Conservation (phyloP, 2,888 invertebrate species). For the Euplagia quadripunctaria region DNA sequence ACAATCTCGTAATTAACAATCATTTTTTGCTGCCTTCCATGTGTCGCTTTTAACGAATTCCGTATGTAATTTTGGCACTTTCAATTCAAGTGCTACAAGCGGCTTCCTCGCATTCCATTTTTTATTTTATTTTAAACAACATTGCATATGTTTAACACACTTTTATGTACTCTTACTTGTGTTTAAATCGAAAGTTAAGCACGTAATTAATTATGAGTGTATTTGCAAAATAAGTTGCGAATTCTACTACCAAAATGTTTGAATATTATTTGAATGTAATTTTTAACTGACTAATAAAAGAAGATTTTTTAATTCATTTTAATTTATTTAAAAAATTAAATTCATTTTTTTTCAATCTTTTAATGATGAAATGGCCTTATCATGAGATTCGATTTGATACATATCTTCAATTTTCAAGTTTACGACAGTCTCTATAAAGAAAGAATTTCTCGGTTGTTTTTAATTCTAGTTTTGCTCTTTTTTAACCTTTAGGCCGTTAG, state of each 20-base stretch:
- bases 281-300: too few species aligned
- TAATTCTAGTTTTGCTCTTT: too few species aligned
- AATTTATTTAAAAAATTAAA: too few species aligned
- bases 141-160: not conserved
- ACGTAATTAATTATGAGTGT: not conserved
- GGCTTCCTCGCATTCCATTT: not conserved
- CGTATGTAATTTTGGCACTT: not conserved
- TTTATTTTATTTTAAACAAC: too few species aligned
- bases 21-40: not conserved
- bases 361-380: too few species aligned
- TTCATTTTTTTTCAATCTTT: too few species aligned
- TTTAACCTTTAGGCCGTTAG: too few species aligned
- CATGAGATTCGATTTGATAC: too few species aligned
- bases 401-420: too few species aligned
- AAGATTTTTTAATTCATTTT: too few species aligned
- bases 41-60: not conserved
- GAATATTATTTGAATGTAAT: not conserved
- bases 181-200: not conserved
- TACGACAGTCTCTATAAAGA: too few species aligned
- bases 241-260: not conserved
- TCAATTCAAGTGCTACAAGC: not conserved
- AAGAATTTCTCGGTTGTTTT: too few species aligned
- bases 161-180: not conserved
- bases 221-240: not conserved
- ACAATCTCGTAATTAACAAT: not conserved